Base-by-base conservation (phyloP, 1,140 invertebrate genomes). In the Drosophila lacertosa region DNA sequence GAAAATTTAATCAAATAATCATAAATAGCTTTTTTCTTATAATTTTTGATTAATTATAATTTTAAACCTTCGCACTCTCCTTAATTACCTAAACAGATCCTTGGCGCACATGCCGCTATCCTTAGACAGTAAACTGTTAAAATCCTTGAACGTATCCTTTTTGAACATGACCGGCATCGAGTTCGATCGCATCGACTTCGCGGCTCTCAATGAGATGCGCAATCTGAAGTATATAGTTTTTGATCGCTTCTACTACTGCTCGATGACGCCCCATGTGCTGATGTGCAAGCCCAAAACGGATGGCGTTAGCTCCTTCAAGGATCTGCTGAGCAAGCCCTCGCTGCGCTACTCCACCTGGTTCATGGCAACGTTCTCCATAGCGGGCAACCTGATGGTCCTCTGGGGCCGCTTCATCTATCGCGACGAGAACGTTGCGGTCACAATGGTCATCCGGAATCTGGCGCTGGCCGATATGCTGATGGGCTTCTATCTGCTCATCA, bases 401-500 rank as follows among this genome's bases (percentile, higher is more conserved):
- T 94, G 94, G 90, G 94, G 94, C 53, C 92, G 96, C 73, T 93
- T 94, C 51, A 92, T 94, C 1, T 92, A 93, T 10, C 93, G 92
- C 16, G 93, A 94, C 70, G 93, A 94, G 73, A 94, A 94, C 76
- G 92, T 92, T 42, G 92, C 93, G 0, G 89, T 95, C 0, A 94
- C 93, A 42, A 92, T 94, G 50, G 92, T 96, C 26, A 95, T 97
- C 58, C 93, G 94, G 42, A 96, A 96, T 91, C 91, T 97, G 33
- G 95, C 96, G 44, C 92, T 94, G n/a, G 94, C 96, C 4, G 96
- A 97, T 91, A 92, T 96, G 71, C 89, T 97, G 13, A 96, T 97
- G 95, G 96, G 95, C 0, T 86, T 96, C 42, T 97, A 97, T 90
- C 92, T 97, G 55, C 82, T 95, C 10, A 92, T 94, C 45, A 95